phyloP scores from a whole-genome alignment of 2,888 invertebrate species.

The Xanthia togata region DNA sequence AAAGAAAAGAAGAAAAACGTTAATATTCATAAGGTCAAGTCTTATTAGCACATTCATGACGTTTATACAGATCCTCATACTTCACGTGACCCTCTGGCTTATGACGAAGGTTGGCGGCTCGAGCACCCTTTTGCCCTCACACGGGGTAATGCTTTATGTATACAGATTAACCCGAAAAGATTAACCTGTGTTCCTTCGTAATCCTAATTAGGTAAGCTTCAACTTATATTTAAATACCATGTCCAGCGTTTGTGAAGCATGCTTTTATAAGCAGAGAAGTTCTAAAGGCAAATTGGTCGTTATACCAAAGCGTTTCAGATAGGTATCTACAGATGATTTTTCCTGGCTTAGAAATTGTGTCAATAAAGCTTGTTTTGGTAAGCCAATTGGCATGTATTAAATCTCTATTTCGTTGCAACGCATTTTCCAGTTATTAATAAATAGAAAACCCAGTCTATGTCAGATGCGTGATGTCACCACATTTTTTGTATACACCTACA shows the following conservation, averaged over 20 bases:
- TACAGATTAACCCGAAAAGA: too few relatives aligned
- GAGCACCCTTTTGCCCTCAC: too few relatives aligned
- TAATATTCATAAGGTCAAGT: not conserved
- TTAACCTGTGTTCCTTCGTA: too few relatives aligned
- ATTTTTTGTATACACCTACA: not conserved
- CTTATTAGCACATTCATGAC: not conserved
- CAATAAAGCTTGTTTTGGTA: not conserved
- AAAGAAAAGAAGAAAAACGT: too few relatives aligned
- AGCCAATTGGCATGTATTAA: not conserved
- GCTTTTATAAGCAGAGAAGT: too few relatives aligned
- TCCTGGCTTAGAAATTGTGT: not conserved
- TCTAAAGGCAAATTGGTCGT: not conserved
- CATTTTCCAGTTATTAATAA: too few relatives aligned
- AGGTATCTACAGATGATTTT: not conserved
- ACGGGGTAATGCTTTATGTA: too few relatives aligned
- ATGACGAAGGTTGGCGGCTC: conserved; percentile 34
- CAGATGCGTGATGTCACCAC: not conserved
- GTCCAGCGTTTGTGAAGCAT: too few relatives aligned
- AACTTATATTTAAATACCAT: too few relatives aligned
- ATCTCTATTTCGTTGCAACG: not conserved
- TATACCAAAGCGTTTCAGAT: not conserved
- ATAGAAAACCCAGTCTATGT: not conserved
- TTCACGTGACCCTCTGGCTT: not conserved
- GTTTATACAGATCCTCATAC: not conserved
- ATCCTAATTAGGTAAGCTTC: too few relatives aligned